phyloP scores from a whole-genome alignment of 2,888 invertebrate genomes.

The Mactromeris polynyma region DNA sequence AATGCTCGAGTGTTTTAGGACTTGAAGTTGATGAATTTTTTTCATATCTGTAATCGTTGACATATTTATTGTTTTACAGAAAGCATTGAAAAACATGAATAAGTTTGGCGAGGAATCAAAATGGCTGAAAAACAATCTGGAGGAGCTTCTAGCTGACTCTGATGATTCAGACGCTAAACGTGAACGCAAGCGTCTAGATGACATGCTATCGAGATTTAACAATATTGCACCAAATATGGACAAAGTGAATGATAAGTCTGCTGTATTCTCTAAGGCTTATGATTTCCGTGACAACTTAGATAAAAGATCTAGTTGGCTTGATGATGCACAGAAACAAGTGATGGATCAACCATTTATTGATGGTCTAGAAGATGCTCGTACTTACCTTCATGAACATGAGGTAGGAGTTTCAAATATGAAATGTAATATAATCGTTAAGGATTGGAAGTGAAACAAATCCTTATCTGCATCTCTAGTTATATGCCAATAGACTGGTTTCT shows the following conservation, averaged over 20 bases:
- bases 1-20: too few species aligned
- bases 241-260: conserved; percentile 96
- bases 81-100: conserved; percentile 80
- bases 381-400: conserved; percentile 84
- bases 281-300: conserved; percentile 96
- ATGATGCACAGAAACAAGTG: conserved; percentile 81
- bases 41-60: background rate
- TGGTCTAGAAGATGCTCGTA: conserved; percentile 82
- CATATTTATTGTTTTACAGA: conserved; percentile 68
- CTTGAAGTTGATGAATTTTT: background rate
- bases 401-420: conserved; percentile 51
- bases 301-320: conserved; percentile 91
- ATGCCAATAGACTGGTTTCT: too few species aligned
- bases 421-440: too few species aligned
- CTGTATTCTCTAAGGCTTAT: conserved; percentile 96
- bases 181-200: conserved; percentile 94
- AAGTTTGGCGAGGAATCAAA: conserved; percentile 93
- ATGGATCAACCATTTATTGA: conserved; percentile 82
- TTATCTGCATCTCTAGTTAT: too few species aligned
- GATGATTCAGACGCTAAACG: conserved; percentile 93
- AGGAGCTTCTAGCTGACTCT: conserved; percentile 94
- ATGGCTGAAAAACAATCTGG: conserved; percentile 96
- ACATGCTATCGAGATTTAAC: conserved; percentile 91
- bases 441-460: too few species aligned
- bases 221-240: conserved; percentile 95